Evolutionary conservation across 2,888 invertebrate species (phyloP), one percentile per base, ranked within the genome.

Genomic region (Dasypolia templi): DNA sequence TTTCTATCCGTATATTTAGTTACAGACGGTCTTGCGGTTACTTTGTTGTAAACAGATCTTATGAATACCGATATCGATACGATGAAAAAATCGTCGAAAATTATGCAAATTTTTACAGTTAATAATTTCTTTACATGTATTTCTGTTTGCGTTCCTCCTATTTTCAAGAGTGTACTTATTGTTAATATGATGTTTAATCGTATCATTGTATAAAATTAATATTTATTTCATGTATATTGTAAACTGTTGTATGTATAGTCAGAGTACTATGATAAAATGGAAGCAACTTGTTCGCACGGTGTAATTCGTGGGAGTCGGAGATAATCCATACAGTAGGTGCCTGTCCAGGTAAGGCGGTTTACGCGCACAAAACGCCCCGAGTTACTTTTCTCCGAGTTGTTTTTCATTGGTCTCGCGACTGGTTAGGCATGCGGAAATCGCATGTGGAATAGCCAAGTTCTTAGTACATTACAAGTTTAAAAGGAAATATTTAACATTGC

Each of bases 171-270:
- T 53, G 44, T 66, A 55, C 32, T 55, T 75, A 77, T 56, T 46
- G 35, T 11, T 51, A 67, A 26, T 46, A 53, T 75, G 62, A 63
- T 56, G 11, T 63, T 67, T 35, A 77, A 77, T 82, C n/a, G 49
- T 67, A 69, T 44, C n/a, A 51, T 65, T 64, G 64, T 77, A 82
- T 69, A 78, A 46, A 82, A 64, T 68, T 67, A 61, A 65, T 44
- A 56, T 64, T 68, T 64, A 77, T 22, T 77, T 82, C 35, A 55
- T 79, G 63, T 82, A 68, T 77, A 78, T 77, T 53, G 62, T 76
- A 67, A 63, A 82, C 39, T 64, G 81, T 81, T 32, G 39, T 55
- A 17, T 66, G 51, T 82, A 79, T 55, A 76, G 32, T 63, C 53
- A 55, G 63, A 67, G 11, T 44, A 29, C 78, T 78, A 75, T 58